Evolutionary conservation across 2,113 vertebrate genomes (phyloP), one percentile per base, ranked within the genome.

Genomic region (Monopterus albus): DNA sequence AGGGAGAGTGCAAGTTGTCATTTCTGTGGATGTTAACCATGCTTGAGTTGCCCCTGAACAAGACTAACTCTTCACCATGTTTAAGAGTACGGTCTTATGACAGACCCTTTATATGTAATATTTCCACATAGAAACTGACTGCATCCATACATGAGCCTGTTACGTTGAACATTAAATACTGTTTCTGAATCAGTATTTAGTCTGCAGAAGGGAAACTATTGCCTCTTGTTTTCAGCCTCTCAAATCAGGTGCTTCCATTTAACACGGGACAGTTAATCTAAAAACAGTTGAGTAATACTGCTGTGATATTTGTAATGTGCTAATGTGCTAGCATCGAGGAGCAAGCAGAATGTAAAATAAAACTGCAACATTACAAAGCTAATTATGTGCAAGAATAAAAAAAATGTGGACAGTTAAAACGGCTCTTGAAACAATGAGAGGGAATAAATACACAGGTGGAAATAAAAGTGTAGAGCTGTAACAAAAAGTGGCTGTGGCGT

Each of bases 31-130:
- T 52, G 3, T 68, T 3, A 18, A n/a, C 3, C 3, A 21, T 3
- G 29, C n/a, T 20, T 66, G 49, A 65, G 25, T n/a, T 17, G 7
- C 59, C 45, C 33, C 21, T 17, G 13, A 33, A n/a, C 68, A 53
- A 20, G 10, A 43, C 20, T 7, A 26, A 13, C 43, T 6, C 38
- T 26, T n/a, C n/a, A 40, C 26, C 13, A 18, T 45, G 15, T 35
- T 47, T 21, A 51, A 3, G 5, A 23, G 3, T 18, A 2, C 5
- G 25, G 7, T 29, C 12, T n/a, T n/a, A n/a, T n/a, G n/a, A n/a
- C n/a, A n/a, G n/a, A n/a, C n/a, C n/a, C n/a, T n/a, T n/a, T n/a
- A n/a, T n/a, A n/a, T n/a, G n/a, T n/a, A n/a, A n/a, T n/a, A n/a
- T n/a, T n/a, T n/a, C n/a, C n/a, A n/a, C n/a, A n/a, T n/a, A n/a